Conservation (phyloP, 2,113 vertebrate species). For the Bubo bubo region DNA sequence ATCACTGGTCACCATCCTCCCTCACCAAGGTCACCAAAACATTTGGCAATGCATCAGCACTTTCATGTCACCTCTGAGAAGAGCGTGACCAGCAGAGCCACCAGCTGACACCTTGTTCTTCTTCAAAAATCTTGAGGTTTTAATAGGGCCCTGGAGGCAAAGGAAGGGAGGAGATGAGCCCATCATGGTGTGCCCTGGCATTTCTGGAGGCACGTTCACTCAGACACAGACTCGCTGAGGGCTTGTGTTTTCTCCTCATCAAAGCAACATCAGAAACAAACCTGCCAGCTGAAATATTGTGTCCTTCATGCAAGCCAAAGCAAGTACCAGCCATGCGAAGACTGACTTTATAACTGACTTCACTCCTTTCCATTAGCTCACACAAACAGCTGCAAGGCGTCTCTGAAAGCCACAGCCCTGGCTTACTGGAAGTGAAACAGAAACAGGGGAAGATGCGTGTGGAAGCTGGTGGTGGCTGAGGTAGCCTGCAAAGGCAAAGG, state of each 20-base stretch:
- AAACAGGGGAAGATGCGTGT: rapidly evolving
- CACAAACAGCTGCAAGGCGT: rapidly evolving
- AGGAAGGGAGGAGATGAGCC: not conserved
- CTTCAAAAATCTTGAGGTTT: not conserved
- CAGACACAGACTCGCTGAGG: not conserved
- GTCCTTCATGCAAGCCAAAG: not conserved
- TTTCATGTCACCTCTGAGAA: not conserved
- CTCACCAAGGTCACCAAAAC: not conserved
- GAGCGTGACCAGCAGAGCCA: not conserved
- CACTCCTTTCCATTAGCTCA: not conserved
- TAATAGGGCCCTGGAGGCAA: not conserved
- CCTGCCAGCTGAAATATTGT: not conserved
- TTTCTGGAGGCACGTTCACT: not conserved
- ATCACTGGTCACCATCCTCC: not conserved
- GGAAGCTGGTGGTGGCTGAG: not conserved
- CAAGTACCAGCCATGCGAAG: not conserved
- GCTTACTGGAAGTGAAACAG: not conserved
- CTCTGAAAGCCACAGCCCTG: not conserved
- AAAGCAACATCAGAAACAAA: not conserved
- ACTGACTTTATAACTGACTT: not conserved
- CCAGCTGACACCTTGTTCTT: not conserved
- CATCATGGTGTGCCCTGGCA: rapidly evolving
- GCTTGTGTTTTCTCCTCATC: not conserved
- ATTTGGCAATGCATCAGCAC: not conserved
- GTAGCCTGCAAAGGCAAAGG: not conserved